These are phyloP conservation scores for Coreoperca whiteheadi DNA, from an alignment of 2,113 vertebrate genomes.

Conservation along the genomic window DNA sequence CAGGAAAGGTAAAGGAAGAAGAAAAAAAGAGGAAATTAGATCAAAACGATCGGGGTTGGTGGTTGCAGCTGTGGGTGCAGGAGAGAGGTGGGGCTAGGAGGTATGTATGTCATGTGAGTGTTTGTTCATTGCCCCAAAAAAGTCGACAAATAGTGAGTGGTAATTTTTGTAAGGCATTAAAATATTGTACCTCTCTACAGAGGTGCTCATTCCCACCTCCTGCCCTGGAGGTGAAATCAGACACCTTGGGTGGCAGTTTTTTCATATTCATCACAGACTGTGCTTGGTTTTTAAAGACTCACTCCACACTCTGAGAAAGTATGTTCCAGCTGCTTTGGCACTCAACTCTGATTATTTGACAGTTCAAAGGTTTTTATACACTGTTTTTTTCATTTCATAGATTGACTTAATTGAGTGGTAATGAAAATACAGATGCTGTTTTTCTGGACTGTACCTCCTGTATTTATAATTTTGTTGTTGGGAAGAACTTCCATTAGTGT, in stretches of 20 bases:
- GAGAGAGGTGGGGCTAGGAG: slow-evolving; percentile 60
- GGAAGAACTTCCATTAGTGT: slow-evolving; percentile 1
- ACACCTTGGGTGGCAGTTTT: slow-evolving; percentile 70
- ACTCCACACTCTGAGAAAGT: slow-evolving; percentile 67
- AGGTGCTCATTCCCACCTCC: slow-evolving; percentile 41
- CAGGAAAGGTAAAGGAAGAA: slow-evolving; percentile 84
- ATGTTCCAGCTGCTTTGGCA: slow-evolving; percentile 61
- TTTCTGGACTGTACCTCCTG: slow-evolving; percentile 30
- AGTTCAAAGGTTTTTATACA: slow-evolving; percentile 48
- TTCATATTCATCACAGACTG: slow-evolving; percentile 68
- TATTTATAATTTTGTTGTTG: slow-evolving; percentile 49
- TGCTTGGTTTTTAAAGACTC: slow-evolving; percentile 65
- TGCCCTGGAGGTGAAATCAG: slow-evolving; percentile 75
- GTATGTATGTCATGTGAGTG: slow-evolving; percentile 66
- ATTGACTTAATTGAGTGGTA: slow-evolving; percentile 62
- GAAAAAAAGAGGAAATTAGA: slow-evolving; percentile 83
- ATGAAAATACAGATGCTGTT: slow-evolving; percentile 53
- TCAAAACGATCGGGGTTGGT: slow-evolving; percentile 77
- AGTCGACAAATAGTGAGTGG: slow-evolving; percentile 68
- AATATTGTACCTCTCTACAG: slow-evolving; percentile 59
- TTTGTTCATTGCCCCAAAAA: slow-evolving; percentile 71
- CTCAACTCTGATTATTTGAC: slow-evolving; percentile 64
- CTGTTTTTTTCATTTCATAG: slow-evolving; percentile 53
- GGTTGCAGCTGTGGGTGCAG: slow-evolving; percentile 72
- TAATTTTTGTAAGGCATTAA: slow-evolving; percentile 73